Evolutionary conservation across 2,888 invertebrate genomes (phyloP).

Genomic region (Machimus atricapillus): DNA sequence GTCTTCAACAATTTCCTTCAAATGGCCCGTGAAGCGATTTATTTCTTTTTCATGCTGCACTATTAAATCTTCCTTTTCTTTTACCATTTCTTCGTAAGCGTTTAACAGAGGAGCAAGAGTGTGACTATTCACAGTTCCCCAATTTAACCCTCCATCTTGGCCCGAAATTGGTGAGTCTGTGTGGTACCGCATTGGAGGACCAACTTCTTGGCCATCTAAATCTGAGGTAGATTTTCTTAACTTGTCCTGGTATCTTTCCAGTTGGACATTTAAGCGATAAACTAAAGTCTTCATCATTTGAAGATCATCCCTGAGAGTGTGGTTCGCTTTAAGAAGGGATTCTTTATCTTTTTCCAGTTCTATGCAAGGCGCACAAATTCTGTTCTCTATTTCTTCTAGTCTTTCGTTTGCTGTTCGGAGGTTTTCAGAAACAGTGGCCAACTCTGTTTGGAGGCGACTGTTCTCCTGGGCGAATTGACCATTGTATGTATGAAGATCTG

Average conservation of each 20-base stretch:
- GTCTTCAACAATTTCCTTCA: slow-evolving; percentile 74
- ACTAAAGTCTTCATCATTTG: slow-evolving; percentile 78
- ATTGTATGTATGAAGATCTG: slow-evolving; percentile 68
- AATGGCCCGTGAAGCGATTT: slow-evolving; percentile 73
- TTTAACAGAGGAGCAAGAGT: slow-evolving; percentile 72
- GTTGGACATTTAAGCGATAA: slow-evolving; percentile 78
- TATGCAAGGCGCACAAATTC: slow-evolving; percentile 59
- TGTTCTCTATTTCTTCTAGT: slow-evolving; percentile 59
- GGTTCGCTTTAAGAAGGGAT: slow-evolving; percentile 63
- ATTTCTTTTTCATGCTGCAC: slow-evolving; percentile 75
- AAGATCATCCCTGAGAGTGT: slow-evolving; percentile 71
- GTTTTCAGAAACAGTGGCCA: slow-evolving; percentile 65
- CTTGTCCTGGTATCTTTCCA: slow-evolving; percentile 79
- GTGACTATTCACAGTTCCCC: slow-evolving; percentile 53
- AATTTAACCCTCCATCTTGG: slow-evolving; percentile 40
- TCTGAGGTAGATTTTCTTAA: slow-evolving; percentile 58
- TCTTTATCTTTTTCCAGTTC: slow-evolving; percentile 51
- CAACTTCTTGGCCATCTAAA: slow-evolving; percentile 1
- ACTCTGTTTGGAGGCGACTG: slow-evolving; percentile 65
- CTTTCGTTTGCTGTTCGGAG: slow-evolving; percentile 64
- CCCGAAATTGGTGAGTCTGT: neutral
- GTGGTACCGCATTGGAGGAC: neutral
- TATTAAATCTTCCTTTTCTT: slow-evolving; percentile 78
- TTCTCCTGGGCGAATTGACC: slow-evolving; percentile 71
- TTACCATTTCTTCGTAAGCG: slow-evolving; percentile 79